A percentile compares a stretch with the other conserved stretches of the same genome.
These are phyloP conservation scores for Nemapogon koenigi DNA, from an alignment of 2,888 invertebrate species.

Conservation along the genomic window DNA sequence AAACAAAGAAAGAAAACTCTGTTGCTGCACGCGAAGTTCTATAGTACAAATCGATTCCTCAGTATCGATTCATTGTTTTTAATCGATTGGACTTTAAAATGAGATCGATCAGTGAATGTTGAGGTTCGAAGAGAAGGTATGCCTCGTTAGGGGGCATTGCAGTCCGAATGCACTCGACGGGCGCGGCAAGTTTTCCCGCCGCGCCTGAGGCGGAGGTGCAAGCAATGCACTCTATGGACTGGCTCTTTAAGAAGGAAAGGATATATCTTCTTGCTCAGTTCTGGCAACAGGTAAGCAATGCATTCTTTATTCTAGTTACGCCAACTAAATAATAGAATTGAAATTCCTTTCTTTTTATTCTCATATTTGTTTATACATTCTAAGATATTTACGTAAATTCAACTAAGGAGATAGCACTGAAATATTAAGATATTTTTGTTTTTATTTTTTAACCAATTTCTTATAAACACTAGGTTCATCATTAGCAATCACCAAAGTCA, in stretches of 20 bases:
- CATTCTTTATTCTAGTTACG: too few relatives aligned
- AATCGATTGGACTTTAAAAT: too few relatives aligned
- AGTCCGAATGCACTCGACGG: conserved; percentile 79
- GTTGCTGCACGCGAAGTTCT: conserved; percentile 26
- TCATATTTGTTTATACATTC: too few relatives aligned
- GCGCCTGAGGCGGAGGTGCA: conserved; percentile 89
- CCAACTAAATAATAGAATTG: too few relatives aligned
- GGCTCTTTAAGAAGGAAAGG: conserved; percentile 95
- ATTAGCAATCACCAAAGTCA: too few relatives aligned
- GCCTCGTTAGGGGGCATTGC: conserved; percentile 36
- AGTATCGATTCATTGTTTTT: conserved; percentile 19
- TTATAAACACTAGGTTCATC: too few relatives aligned
- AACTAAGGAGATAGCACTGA: too few relatives aligned
- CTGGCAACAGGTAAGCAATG: conserved; percentile 92
- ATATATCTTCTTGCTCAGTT: conserved; percentile 93
- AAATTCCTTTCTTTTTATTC: too few relatives aligned
- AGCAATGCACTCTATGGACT: conserved; percentile 95
- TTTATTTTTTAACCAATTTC: too few relatives aligned
- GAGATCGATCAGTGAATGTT: too few relatives aligned
- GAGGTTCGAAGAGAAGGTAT: conserved; percentile 41
- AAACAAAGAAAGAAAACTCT: conserved; percentile 24
- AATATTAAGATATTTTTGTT: too few relatives aligned
- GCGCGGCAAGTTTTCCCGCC: conserved; percentile 76
- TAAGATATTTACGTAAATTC: too few relatives aligned
- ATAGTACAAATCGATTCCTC: conserved; percentile 35